Conservation (phyloP, 2,797 vertebrate species). For the Avahi laniger region DNA sequence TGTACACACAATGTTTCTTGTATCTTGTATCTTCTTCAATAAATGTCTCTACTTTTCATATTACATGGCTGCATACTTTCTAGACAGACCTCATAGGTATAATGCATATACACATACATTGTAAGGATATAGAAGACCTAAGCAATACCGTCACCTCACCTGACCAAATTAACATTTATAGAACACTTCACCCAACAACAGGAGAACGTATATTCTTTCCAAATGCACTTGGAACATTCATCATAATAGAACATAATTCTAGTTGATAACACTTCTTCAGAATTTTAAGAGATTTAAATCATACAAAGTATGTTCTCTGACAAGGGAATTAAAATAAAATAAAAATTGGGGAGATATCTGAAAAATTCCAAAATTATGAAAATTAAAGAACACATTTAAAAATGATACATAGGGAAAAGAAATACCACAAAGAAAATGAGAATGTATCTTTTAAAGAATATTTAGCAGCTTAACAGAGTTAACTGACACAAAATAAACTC, state of each 20-base stretch:
- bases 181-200: background rate
- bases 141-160: background rate
- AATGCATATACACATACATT: background rate
- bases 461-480: background rate
- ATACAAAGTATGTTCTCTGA: background rate
- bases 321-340: background rate
- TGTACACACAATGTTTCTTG: too few species aligned
- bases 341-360: background rate
- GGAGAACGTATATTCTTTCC: background rate
- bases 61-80: too few species aligned
- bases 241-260: background rate
- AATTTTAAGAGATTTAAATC: background rate
- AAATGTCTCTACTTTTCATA: too few species aligned
- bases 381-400: background rate
- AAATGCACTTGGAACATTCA: background rate
- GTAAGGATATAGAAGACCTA: background rate
- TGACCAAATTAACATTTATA: background rate
- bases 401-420: background rate
- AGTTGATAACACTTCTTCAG: background rate
- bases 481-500: background rate
- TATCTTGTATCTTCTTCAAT: too few species aligned
- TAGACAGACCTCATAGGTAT: too few species aligned
- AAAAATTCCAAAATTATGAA: background rate
- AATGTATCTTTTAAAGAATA: background rate
- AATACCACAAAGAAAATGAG: background rate